Conservation (phyloP, 1,140 invertebrate genomes). For the Sycophila sp. region DNA sequence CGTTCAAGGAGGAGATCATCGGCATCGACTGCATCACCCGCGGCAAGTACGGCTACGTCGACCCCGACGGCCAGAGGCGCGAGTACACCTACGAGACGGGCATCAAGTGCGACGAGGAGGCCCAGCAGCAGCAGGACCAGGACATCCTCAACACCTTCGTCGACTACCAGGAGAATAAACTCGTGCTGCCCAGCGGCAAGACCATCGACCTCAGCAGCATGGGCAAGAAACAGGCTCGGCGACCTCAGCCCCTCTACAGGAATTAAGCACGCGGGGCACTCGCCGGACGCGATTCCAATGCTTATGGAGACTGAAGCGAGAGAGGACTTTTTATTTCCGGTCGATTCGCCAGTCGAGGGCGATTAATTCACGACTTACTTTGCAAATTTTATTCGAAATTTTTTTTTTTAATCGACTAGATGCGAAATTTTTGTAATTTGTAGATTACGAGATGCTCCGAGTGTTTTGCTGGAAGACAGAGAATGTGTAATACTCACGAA, state of each 20-base stretch:
- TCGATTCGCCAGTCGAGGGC: too few species aligned
- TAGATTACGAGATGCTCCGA: too few species aligned
- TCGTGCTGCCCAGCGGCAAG: constrained; percentile 76
- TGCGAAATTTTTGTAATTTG: too few species aligned
- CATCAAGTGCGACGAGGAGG: constrained; percentile 72
- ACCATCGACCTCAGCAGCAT: constrained; percentile 75
- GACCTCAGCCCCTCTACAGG: constrained; percentile 63
- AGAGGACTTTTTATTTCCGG: too few species aligned
- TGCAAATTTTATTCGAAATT: neutral
- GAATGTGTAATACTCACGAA: too few species aligned
- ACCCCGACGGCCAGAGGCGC: constrained; percentile 79
- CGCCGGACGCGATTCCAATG: too few species aligned
- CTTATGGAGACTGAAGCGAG: too few species aligned
- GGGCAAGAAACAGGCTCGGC: constrained; percentile 76
- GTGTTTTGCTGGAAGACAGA: too few species aligned
- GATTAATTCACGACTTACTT: too few species aligned
- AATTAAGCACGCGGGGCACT: constrained; percentile 43
- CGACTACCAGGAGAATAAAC: constrained; percentile 77
- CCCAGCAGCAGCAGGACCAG: constrained; percentile 66
- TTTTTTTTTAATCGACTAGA: too few species aligned
- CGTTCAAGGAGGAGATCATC: constrained; percentile 81
- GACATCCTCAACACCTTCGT: constrained; percentile 67
- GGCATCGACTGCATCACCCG: constrained; percentile 82
- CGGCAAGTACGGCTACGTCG: constrained; percentile 85
- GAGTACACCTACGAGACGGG: constrained; percentile 80